Conservation (phyloP, 2,888 invertebrate genomes). For the Chymomyza fuscimana region DNA sequence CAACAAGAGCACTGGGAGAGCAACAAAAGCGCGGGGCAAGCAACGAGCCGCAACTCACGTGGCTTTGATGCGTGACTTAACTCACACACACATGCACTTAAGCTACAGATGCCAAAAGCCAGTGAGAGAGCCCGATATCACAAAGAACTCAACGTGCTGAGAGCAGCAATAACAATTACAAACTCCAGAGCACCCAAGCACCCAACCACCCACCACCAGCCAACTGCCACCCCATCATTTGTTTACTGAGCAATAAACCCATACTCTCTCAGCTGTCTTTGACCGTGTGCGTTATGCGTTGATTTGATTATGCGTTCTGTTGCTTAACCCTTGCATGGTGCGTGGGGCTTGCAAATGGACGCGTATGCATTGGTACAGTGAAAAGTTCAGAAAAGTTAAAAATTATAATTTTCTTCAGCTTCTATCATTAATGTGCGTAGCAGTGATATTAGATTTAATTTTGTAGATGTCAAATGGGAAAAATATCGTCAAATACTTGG, state of each 20-base stretch:
- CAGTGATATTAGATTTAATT: no score
- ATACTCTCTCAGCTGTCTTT: background rate
- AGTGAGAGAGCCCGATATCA: background rate
- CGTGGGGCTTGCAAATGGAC: background rate
- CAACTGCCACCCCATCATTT: background rate
- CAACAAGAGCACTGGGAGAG: constrained; percentile 1
- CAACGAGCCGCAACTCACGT: constrained; percentile 41
- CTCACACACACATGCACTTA: constrained; percentile 23
- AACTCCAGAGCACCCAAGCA: no score
- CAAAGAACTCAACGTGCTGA: background rate
- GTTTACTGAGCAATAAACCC: no score
- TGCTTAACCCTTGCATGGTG: background rate
- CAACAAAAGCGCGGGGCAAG: constrained; percentile 13
- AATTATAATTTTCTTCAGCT: no score
- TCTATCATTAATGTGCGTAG: no score
- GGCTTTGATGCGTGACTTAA: constrained; percentile 51
- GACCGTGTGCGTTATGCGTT: background rate
- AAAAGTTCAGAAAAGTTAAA: no score
- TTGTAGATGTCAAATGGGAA: no score
- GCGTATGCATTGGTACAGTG: no score
- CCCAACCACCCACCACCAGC: no score
- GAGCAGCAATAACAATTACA: background rate
- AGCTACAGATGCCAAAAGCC: background rate
- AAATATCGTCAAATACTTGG: no score
- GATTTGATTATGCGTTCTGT: background rate